A percentile compares a stretch with the other conserved stretches of the same genome.
Evolutionary conservation across 2,888 invertebrate species (phyloP).

Genomic region (Synergus japonicus): DNA sequence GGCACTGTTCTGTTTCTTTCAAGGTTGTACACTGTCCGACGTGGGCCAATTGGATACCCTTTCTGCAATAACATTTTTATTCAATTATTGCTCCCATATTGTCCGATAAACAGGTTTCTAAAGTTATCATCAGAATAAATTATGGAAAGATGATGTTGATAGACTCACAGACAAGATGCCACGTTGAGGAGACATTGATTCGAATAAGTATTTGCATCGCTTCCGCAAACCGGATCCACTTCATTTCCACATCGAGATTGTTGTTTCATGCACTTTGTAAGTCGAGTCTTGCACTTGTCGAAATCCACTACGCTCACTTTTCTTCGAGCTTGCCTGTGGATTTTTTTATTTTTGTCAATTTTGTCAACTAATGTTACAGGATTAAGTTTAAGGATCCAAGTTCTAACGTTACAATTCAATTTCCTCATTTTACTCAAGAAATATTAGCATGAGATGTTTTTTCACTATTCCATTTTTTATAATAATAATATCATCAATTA

Average conservation of each 20-base stretch:
- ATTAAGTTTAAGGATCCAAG: no score
- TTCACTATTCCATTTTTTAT: no score
- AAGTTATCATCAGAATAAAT: not conserved
- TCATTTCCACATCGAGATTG: slow-evolving; percentile 84
- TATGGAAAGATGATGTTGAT: not conserved
- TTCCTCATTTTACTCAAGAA: no score
- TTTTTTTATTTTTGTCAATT: not conserved
- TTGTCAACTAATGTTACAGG: not conserved
- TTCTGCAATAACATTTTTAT: slow-evolving; percentile 78
- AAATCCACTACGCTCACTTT: slow-evolving; percentile 85
- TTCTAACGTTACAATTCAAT: no score
- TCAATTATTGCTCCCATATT: not conserved
- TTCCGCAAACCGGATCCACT: slow-evolving; percentile 91
- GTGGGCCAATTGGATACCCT: slow-evolving; percentile 92
- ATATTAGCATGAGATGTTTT: no score
- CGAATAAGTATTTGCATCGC: slow-evolving; percentile 90
- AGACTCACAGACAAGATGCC: slow-evolving; percentile 89
- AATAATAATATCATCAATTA: no score
- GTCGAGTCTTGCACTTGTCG: slow-evolving; percentile 87
- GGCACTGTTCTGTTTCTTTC: slow-evolving; percentile 82
- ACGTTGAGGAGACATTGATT: slow-evolving; percentile 90
- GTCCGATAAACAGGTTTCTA: not conserved
- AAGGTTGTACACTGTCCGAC: slow-evolving; percentile 91
- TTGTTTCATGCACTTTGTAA: slow-evolving; percentile 87
- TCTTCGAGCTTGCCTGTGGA: slow-evolving; percentile 77